phyloP scores from a whole-genome alignment of 2,113 vertebrate species.

The Python bivittatus region DNA sequence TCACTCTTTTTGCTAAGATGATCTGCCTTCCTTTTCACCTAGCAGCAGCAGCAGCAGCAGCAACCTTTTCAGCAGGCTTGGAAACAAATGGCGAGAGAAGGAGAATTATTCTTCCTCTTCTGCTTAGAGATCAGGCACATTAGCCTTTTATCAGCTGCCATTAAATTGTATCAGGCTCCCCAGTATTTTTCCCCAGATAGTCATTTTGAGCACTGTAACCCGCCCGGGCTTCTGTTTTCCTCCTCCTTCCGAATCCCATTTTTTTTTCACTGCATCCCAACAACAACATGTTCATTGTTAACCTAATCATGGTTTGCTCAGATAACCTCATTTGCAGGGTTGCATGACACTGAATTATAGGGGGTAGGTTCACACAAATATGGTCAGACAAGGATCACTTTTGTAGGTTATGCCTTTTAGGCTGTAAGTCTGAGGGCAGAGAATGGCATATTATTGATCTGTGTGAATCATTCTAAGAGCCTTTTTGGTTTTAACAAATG shows the following conservation, averaged over 20 bases:
- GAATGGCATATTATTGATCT: background rate
- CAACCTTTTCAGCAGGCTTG: background rate
- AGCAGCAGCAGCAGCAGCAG: background rate
- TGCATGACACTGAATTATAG: background rate
- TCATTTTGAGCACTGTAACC: background rate
- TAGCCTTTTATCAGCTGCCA: background rate
- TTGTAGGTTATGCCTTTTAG: background rate
- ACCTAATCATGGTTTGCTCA: background rate
- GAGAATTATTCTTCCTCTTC: background rate
- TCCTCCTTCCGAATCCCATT: background rate
- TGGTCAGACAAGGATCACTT: background rate
- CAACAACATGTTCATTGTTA: background rate
- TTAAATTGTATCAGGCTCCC: background rate
- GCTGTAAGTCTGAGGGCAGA: background rate
- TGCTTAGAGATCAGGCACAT: background rate
- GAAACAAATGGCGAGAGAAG: background rate
- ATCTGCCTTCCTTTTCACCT: background rate
- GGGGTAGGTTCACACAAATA: background rate
- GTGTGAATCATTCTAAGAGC: background rate
- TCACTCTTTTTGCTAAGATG: background rate
- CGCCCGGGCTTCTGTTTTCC: background rate
- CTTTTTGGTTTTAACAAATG: background rate
- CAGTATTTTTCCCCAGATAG: background rate
- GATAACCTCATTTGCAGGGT: background rate
- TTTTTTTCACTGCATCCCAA: background rate